phyloP scores from a whole-genome alignment of 2,113 vertebrate species.

The Ammodramus savannarum region DNA sequence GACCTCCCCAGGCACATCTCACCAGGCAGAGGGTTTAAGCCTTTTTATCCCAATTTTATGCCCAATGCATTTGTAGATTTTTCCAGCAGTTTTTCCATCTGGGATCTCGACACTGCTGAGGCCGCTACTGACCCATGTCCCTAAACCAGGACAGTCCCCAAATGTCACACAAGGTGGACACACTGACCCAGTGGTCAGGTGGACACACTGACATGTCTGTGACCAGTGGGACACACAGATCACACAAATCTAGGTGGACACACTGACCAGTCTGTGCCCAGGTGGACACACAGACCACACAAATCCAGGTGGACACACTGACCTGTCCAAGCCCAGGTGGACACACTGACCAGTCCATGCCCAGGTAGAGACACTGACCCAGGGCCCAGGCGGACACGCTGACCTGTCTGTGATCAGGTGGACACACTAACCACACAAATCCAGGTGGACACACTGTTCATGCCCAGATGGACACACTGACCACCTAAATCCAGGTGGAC shows the following conservation, averaged over 20 bases:
- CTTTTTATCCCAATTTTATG: background rate
- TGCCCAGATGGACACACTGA: constrained; percentile 63
- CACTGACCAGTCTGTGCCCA: constrained; percentile 59
- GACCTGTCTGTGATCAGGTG: background rate
- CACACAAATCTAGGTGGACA: constrained; percentile 24
- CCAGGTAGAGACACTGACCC: background rate
- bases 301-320: background rate
- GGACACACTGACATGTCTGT: background rate
- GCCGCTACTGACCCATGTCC: background rate
- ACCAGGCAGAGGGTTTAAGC: background rate
- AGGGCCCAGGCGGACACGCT: background rate
- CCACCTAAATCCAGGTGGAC: too few species aligned
- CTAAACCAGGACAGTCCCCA: background rate
- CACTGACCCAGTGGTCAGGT: background rate
- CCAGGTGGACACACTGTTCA: too few species aligned
- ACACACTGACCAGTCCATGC: too few species aligned
- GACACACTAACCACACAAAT: background rate
- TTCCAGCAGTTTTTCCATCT: background rate
- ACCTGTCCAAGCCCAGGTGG: too few species aligned
- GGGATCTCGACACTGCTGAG: fast-evolving
- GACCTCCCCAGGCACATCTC: fast-evolving
- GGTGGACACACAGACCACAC: too few species aligned
- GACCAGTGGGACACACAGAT: background rate
- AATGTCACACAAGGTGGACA: background rate
- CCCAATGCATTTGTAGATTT: fast-evolving